Base-by-base conservation (phyloP, 2,888 invertebrate species). In the Ethmia dodecea region DNA sequence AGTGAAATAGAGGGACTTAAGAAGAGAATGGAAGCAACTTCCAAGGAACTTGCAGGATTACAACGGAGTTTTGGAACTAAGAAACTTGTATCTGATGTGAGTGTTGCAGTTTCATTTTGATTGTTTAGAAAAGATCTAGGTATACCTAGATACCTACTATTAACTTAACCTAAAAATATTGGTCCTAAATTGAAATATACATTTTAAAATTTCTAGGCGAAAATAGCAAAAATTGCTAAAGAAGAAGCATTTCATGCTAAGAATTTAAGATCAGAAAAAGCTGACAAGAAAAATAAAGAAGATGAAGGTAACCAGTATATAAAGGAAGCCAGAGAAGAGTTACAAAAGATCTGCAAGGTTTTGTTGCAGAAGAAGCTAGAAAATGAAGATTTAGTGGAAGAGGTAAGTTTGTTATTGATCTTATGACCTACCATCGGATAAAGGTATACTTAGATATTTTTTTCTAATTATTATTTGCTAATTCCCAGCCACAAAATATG, bases 301-400 rank as follows among this genome's bases (percentile, higher is more conserved):
- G n/a, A 45, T 0, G 72, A 80, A 49, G 78, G 76, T 0, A 52
- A 36, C 1, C 41, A 41, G 9, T 67, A 53, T 29, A 52, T 84
- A 1, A 73, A 67, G 44, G 75, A 76, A 28, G 74, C 75, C 1
- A 69, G 84, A 41, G 64, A 65, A 1, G 78, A 81, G 15, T 46
- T 84, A 20, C 66, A 74, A 29, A 73, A 71, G 40, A 57, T 78
- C n/a, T 74, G 67, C 37, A 72, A 60, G 40, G 40, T 61, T 10
- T 43, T 83, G 11, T 35, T 84, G 9, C 60, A 72, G 42, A 81
- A 75, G 48, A 79, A 65, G 55, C 51, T 86, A 8, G 72, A 80
- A 46, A 74, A 74, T 26, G 80, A 80, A 52, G 73, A 81, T 42
- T 42, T 78, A 20, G 47, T 36, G 36, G 67, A 75, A 16, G 78